Evolutionary conservation across 2,113 vertebrate species (phyloP).

Genomic region (Opisthocomus hoazin): DNA sequence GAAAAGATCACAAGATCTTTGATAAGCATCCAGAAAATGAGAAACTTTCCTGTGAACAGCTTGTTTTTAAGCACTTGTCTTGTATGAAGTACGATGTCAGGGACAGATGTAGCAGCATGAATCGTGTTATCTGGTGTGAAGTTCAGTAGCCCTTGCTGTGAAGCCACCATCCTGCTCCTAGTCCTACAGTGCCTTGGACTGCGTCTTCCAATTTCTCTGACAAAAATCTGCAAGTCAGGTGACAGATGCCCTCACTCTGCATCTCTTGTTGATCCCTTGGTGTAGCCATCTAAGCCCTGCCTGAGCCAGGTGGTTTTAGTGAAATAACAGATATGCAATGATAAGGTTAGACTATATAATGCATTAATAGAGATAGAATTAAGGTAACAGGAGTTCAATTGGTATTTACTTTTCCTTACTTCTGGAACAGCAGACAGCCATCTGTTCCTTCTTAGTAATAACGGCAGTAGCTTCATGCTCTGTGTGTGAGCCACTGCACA

Average conservation of each 20-base stretch:
- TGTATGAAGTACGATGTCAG: background rate
- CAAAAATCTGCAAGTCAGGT: background rate
- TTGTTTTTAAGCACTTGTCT: background rate
- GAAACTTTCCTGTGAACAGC: background rate
- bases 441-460: background rate
- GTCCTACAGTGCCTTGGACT: background rate
- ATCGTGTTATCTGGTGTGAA: background rate
- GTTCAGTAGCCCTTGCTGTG: background rate
- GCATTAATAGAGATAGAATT: background rate
- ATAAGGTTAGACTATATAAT: background rate
- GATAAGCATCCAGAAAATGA: background rate
- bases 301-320: background rate
- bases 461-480: background rate
- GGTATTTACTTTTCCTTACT: background rate
- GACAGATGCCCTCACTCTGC: background rate
- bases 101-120: background rate
- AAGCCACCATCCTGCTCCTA: background rate
- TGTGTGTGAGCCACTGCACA: rapidly evolving
- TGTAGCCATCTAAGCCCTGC: background rate
- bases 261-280: background rate
- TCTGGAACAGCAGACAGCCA: background rate
- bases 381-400: rapidly evolving
- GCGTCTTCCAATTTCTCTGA: background rate
- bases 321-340: rapidly evolving
- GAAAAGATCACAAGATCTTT: background rate